Base-by-base conservation (phyloP, 1,140 invertebrate species). In the Amphibalanus amphitrite region DNA sequence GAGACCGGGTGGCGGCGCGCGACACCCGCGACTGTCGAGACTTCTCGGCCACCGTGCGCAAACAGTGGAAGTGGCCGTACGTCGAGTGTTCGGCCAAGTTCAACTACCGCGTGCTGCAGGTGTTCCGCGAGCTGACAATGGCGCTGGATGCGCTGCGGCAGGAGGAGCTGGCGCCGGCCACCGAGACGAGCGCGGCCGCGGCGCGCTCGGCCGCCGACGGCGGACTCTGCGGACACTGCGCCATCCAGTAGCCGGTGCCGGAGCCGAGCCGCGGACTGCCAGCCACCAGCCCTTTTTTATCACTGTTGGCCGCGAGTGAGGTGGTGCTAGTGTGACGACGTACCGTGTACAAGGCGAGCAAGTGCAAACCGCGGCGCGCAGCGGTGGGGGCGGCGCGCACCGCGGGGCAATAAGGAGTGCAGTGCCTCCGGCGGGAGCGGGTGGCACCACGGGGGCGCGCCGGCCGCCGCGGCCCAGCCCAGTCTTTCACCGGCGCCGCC, bases 41-140 rank as follows among this genome's bases (percentile, higher is more conserved):
- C 77, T 92, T 95, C 70, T 89, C 91, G n/a, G 92, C 92, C 78
- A 81, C 94, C 73, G 92, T 97, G 23, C 89, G 91, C 74, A 96
- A 96, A 80, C 91, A 95, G 78, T 96, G 93, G 93, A 92, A 94
- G 79, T 70, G 76, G 28, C 72, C 77, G 80, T 95, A 95, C 79
- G 87, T 96, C 68, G 93, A 96, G 80, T 96, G 93, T 79, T 95
- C 92, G 69, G 93, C 93, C 38, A 93, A 94, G 82, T 95, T 89
- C 78, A 92, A 92, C 78, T 92, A 88, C 82, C 84, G 86, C 74
- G 82, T 89, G 26, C 79, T 81, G 47, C 74, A 84, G 74, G 79
- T 88, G 23, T 87, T 88, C 76, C 85, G 85, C 69, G 86, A 89
- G 78, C 77, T 87, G 47, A 83, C 87, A 81, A 85, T 85, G 77